phyloP scores from a whole-genome alignment of 2,888 invertebrate genomes.

The Galerucella calmariensis region DNA sequence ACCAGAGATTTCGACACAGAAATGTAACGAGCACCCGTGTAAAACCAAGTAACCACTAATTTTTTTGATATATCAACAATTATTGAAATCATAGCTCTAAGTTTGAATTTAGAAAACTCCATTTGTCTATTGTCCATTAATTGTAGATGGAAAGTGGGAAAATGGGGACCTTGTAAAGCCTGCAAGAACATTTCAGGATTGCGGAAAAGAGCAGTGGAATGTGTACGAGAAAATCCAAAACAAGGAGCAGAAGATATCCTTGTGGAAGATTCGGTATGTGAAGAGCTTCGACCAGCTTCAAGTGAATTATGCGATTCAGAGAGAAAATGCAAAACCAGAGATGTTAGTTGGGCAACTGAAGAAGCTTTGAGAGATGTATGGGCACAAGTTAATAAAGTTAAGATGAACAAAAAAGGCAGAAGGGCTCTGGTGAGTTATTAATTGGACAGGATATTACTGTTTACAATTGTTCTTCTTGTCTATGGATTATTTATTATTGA shows the following conservation, averaged over 20 bases:
- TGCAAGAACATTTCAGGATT: conserved; percentile 66
- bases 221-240: conserved; percentile 64
- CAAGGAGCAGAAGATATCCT: conserved; percentile 65
- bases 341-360: conserved; percentile 50
- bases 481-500: too few species aligned
- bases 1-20: conserved; percentile 62
- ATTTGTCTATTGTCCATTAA: background rate
- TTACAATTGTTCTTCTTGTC: too few species aligned
- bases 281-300: conserved; percentile 55
- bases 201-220: conserved; percentile 65
- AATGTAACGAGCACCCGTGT: conserved; percentile 67
- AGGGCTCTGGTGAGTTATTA: conserved; percentile 36
- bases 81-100: too few species aligned
- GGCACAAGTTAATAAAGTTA: conserved; percentile 54
- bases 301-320: conserved; percentile 62
- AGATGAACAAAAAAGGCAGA: conserved; percentile 29
- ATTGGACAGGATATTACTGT: too few species aligned
- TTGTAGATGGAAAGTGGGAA: conserved; percentile 72
- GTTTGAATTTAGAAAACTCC: too few species aligned
- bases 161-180: conserved; percentile 73
- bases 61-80: too few species aligned
- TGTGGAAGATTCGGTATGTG: conserved; percentile 61
- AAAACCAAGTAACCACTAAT: conserved; percentile 63
- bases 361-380: conserved; percentile 57
- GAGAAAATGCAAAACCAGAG: conserved; percentile 55